Percentiles rank a stretch among this genome's conserved stretches.
phyloP scores from a whole-genome alignment of 1,140 invertebrate species.

The Bombus terrestris region DNA sequence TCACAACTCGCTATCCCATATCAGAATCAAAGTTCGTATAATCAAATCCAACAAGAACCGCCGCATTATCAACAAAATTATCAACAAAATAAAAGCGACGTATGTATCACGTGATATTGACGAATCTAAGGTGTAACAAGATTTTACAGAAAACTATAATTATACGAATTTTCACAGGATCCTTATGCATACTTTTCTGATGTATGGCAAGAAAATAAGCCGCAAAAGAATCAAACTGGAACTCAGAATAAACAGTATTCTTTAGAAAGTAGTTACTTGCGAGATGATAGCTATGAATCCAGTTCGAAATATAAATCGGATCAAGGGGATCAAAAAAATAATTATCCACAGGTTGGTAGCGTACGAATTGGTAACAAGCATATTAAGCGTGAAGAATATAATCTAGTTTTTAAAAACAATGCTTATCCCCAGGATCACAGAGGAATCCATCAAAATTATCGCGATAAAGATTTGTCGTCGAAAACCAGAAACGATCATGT shows the following conservation, averaged over 20 bases:
- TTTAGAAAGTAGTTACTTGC: conserved; percentile 71
- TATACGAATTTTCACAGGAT: conserved; percentile 68
- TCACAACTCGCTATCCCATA: conserved; percentile 62
- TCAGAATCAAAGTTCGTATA: conserved; percentile 71
- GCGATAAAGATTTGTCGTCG: conserved; percentile 73
- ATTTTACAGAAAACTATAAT: neutral
- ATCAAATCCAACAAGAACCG: conserved; percentile 58
- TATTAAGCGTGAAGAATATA: too few species aligned
- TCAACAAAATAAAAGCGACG: conserved; percentile 76
- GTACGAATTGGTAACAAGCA: conserved; percentile 7
- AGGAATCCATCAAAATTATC: conserved; percentile 72
- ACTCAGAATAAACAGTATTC: conserved; percentile 67
- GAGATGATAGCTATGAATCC: conserved; percentile 74
- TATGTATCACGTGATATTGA: conserved; percentile 56
- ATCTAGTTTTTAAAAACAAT: conserved; percentile 8
- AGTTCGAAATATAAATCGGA: conserved; percentile 78
- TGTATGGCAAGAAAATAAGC: conserved; percentile 81
- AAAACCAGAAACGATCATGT: conserved; percentile 67
- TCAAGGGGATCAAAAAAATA: conserved; percentile 74
- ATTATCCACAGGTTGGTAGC: conserved; percentile 74
- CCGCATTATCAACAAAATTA: conserved; percentile 67
- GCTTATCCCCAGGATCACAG: conserved; percentile 65
- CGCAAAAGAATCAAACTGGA: conserved; percentile 65
- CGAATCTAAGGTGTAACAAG: neutral
- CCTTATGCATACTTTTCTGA: conserved; percentile 81